phyloP scores from a whole-genome alignment of 2,797 vertebrate species.

The Xenops minutus region DNA sequence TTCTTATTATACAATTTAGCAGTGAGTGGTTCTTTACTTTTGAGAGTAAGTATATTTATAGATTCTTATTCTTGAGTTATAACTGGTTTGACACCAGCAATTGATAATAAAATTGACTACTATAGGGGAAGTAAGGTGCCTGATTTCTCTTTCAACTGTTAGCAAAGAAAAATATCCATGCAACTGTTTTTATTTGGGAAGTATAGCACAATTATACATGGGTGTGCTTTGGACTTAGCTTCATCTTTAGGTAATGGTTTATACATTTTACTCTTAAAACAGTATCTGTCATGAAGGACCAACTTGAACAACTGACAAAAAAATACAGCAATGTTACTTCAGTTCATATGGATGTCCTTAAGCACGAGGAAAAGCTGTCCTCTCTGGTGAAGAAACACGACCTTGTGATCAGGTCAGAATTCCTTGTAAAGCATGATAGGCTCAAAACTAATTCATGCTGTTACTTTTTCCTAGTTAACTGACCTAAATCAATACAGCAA shows the following conservation, averaged over 20 bases:
- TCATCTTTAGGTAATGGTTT: neutral
- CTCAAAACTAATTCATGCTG: neutral
- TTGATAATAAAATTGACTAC: neutral
- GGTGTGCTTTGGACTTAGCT: neutral
- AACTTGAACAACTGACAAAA: conserved; percentile 84
- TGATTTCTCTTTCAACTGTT: neutral
- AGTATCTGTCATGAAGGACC: conserved; percentile 86
- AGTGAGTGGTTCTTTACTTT: neutral
- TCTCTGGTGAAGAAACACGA: conserved; percentile 88
- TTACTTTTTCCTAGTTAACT: neutral
- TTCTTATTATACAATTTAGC: neutral
- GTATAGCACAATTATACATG: neutral
- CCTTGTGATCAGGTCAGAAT: conserved; percentile 90
- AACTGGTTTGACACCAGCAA: neutral
- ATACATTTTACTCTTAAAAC: conserved; percentile 34
- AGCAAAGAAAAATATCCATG: neutral
- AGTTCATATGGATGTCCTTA: conserved; percentile 81
- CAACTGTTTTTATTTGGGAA: neutral
- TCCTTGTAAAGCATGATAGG: neutral
- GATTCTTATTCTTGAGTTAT: neutral
- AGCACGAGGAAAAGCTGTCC: conserved; percentile 82
- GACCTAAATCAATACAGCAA: neutral
- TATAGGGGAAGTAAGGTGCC: neutral
- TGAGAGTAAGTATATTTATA: neutral
- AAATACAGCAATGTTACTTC: conserved; percentile 85